A percentile compares a stretch with the other conserved stretches of the same genome.
Evolutionary conservation across 2,113 vertebrate genomes (phyloP).

Genomic region (Ammodramus savannarum): DNA sequence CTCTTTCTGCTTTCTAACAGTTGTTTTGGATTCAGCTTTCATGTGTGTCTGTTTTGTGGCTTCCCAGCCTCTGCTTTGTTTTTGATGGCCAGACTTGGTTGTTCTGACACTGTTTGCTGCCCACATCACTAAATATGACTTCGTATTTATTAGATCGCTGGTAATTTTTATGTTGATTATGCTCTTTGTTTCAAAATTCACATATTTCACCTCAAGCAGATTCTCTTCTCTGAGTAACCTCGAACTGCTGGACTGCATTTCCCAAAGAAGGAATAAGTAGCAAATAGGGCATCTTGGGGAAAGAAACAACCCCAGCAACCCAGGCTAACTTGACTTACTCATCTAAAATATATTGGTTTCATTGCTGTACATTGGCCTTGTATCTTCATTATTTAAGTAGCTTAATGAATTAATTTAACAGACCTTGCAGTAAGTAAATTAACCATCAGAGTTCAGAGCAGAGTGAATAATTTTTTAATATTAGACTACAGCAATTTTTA

Average conservation of each 20-base stretch:
- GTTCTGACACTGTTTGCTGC: background rate
- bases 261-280: background rate
- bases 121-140: background rate
- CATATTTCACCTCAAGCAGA: background rate
- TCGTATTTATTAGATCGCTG: background rate
- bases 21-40: background rate
- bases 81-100: background rate
- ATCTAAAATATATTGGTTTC: background rate
- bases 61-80: background rate
- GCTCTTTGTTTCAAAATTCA: background rate
- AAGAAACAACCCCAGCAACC: background rate
- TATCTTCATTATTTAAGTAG: background rate
- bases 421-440: conserved; percentile 30
- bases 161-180: background rate
- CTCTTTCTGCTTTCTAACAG: background rate
- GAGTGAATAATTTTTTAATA: conserved; percentile 18
- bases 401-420: conserved; percentile 45
- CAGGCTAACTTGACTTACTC: background rate
- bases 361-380: background rate
- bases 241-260: background rate
- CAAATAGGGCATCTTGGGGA: background rate
- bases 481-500: background rate
- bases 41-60: rapidly evolving
- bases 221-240: background rate
- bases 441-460: conserved; percentile 8